Conservation (phyloP, 2,888 invertebrate genomes). For the Clusia tigrina region DNA sequence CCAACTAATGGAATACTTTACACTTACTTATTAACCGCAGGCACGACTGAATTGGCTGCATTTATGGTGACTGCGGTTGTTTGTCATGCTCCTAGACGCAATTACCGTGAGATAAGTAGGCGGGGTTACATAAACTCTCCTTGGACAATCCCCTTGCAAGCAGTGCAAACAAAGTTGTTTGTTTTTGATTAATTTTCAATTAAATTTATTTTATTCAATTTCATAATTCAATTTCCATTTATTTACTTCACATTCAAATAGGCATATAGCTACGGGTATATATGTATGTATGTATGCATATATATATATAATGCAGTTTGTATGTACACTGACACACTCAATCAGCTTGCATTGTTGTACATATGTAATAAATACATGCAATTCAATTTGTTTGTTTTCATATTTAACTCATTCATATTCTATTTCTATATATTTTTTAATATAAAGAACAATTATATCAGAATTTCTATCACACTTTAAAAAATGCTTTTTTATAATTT, state of each 20-base stretch:
- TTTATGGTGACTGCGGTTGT: no score
- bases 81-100: no score
- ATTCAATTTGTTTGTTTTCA: slow-evolving; percentile 18
- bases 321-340: slow-evolving; percentile 10
- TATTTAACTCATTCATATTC: neutral
- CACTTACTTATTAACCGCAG: no score
- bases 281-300: slow-evolving; percentile 7
- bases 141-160: no score
- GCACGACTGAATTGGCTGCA: no score
- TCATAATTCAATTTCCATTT: slow-evolving; percentile 5
- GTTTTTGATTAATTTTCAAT: slow-evolving; percentile 3
- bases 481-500: slow-evolving; percentile 44
- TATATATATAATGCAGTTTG: no score
- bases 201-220: slow-evolving; percentile 11
- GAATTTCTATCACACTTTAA: slow-evolving; percentile 59
- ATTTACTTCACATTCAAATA: neutral
- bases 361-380: slow-evolving; percentile 35
- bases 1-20: no score
- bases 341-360: slow-evolving; percentile 25
- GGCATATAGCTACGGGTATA: neutral
- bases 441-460: slow-evolving; percentile 53
- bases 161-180: no score
- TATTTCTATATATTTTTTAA: slow-evolving; percentile 24
- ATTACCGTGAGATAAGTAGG: no score
- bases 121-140: no score